Percentiles rank a stretch among this genome's conserved stretches.
phyloP scores from a whole-genome alignment of 2,888 invertebrate species.

The Eupithecia pulchellata region DNA sequence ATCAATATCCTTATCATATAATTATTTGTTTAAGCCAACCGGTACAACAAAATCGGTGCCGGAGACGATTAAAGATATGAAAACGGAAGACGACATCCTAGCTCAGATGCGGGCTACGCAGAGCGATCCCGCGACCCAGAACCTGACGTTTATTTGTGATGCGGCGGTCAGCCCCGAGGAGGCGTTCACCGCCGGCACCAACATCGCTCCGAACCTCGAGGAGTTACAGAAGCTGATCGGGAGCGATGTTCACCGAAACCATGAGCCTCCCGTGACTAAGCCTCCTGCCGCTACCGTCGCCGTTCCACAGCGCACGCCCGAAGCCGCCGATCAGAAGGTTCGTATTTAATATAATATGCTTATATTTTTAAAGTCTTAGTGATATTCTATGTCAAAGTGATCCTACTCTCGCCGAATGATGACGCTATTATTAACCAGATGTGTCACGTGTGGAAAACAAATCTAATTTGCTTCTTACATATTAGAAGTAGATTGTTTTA shows the following conservation, averaged over 20 bases:
- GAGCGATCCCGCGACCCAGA: slow-evolving; percentile 52
- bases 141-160: slow-evolving; percentile 52
- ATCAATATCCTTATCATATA: too few species aligned
- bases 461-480: too few species aligned
- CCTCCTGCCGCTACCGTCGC: slow-evolving; percentile 40
- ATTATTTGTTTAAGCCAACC: slow-evolving; percentile 62
- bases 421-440: background rate
- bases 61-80: slow-evolving; percentile 73
- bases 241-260: slow-evolving; percentile 49
- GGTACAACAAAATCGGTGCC: slow-evolving; percentile 66
- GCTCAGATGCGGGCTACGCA: slow-evolving; percentile 72
- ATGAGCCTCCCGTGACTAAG: slow-evolving; percentile 13
- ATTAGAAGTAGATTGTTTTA: too few species aligned
- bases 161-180: slow-evolving; percentile 51
- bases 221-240: slow-evolving; percentile 70
- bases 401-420: background rate
- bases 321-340: slow-evolving; percentile 22
- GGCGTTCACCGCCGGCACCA: slow-evolving; percentile 49
- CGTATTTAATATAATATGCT: background rate
- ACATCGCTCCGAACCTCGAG: slow-evolving; percentile 63
- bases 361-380: background rate
- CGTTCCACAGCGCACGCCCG: background rate
- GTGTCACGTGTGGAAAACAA: too few species aligned
- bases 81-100: slow-evolving; percentile 76
- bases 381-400: background rate